phyloP scores from a whole-genome alignment of 2,888 invertebrate species.

The Pachycephus smyrnensis region DNA sequence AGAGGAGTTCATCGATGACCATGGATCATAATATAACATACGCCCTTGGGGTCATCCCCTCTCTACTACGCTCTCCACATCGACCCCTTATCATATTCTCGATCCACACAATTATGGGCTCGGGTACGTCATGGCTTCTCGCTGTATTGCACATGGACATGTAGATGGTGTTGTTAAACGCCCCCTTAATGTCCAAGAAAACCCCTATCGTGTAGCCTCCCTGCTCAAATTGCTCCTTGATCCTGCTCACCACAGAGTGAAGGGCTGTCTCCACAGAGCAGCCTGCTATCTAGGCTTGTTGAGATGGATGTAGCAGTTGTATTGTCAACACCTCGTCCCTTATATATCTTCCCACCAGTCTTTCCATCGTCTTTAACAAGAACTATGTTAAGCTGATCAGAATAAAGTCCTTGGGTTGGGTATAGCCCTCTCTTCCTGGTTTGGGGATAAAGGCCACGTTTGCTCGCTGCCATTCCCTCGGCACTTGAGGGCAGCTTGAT shows the following conservation, averaged over 20 bases:
- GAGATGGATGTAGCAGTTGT: too few species aligned
- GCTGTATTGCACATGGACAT: conserved; percentile 15
- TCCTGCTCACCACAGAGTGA: conserved; percentile 22
- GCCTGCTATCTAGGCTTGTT: conserved; percentile 35
- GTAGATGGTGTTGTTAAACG: conserved; percentile 27
- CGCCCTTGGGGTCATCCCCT: background rate
- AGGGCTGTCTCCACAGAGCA: conserved; percentile 30
- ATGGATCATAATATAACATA: background rate
- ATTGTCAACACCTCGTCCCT: conserved; percentile 26
- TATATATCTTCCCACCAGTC: conserved; percentile 33
- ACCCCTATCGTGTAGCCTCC: conserved; percentile 19
- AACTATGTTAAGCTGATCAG: conserved; percentile 39
- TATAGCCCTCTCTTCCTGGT: conserved; percentile 26
- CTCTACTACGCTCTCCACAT: background rate
- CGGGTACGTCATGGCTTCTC: background rate
- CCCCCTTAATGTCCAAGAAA: conserved; percentile 31
- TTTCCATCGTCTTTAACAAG: conserved; percentile 37
- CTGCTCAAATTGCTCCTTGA: conserved; percentile 14
- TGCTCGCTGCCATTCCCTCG: conserved; percentile 18
- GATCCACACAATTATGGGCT: conserved; percentile 9
- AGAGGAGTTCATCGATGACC: background rate
- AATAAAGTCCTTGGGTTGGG: conserved; percentile 24
- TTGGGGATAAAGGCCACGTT: conserved; percentile 27
- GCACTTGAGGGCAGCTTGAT: too few species aligned
- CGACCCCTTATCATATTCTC: conserved; percentile 11